phyloP scores from a whole-genome alignment of 2,113 vertebrate species.

The Apaloderma vittatum region DNA sequence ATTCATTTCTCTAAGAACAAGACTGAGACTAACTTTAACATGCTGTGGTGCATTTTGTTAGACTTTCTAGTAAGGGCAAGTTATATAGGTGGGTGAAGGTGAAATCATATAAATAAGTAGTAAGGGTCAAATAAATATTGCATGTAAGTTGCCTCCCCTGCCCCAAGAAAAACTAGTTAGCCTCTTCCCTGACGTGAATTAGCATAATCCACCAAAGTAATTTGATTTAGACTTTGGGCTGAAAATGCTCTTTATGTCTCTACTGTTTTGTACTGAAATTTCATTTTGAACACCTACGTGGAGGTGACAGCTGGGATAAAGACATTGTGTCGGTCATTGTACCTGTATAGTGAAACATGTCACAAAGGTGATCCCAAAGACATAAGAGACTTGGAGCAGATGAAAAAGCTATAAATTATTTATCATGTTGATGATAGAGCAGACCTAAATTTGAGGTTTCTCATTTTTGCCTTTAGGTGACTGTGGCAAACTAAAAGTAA shows the following conservation, averaged over 20 bases:
- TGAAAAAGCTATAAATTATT: neutral
- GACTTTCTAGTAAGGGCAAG: neutral
- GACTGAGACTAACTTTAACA: neutral
- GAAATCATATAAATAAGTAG: neutral
- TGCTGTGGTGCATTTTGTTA: neutral
- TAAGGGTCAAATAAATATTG: neutral
- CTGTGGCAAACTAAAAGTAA: accelerated
- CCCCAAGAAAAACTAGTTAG: neutral
- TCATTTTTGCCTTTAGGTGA: neutral
- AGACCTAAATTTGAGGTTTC: neutral
- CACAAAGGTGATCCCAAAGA: neutral
- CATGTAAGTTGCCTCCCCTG: neutral
- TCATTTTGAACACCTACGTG: neutral
- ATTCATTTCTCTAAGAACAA: neutral
- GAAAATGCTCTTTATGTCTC: neutral
- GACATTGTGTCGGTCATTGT: neutral
- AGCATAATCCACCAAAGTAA: neutral
- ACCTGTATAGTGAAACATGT: neutral
- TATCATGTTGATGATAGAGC: neutral
- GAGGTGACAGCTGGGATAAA: neutral
- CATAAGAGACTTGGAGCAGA: neutral
- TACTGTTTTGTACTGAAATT: neutral
- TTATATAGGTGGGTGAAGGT: neutral
- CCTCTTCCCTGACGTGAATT: neutral
- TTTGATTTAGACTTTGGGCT: neutral